These are phyloP conservation scores for Chascanopsetta lugubris DNA, from an alignment of 2,113 vertebrate genomes.

Conservation along the genomic window DNA sequence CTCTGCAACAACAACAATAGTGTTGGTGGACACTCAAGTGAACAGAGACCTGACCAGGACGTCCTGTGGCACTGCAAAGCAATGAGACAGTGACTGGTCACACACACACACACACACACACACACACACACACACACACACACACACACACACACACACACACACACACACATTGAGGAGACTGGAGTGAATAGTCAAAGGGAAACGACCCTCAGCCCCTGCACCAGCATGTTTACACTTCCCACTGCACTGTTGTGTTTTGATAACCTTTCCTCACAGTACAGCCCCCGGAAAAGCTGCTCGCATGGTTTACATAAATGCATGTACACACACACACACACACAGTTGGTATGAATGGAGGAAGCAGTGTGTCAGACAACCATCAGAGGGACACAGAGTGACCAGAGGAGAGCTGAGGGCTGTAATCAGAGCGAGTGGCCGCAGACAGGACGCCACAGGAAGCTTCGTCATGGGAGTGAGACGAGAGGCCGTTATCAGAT, in stretches of 20 bases:
- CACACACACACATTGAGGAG: slow-evolving; percentile 30
- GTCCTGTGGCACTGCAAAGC: neutral
- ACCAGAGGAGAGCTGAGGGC: slow-evolving; percentile 63
- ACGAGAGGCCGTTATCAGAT: slow-evolving; percentile 76
- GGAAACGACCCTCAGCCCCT: slow-evolving; percentile 62
- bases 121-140: too few species aligned
- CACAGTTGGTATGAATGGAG: slow-evolving; percentile 19
- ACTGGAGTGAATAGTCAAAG: slow-evolving; percentile 40
- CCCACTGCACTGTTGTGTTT: slow-evolving; percentile 66
- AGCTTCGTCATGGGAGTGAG: slow-evolving; percentile 81
- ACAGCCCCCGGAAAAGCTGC: slow-evolving; percentile 71
- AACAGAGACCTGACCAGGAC: neutral
- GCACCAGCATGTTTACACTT: slow-evolving; percentile 61
- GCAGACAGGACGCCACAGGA: slow-evolving; percentile 79
- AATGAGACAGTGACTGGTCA: neutral
- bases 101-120: too few species aligned
- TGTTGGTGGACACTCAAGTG: neutral
- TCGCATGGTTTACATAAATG: slow-evolving; percentile 68
- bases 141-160: too few species aligned
- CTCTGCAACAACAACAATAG: neutral
- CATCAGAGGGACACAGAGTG: slow-evolving; percentile 69
- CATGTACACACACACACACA: slow-evolving; percentile 15
- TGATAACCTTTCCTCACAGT: slow-evolving; percentile 75
- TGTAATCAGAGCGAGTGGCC: slow-evolving; percentile 65
- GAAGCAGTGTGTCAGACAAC: slow-evolving; percentile 65